Evolutionary conservation across 2,113 vertebrate species (phyloP).

Genomic region (Dascyllus trimaculatus): DNA sequence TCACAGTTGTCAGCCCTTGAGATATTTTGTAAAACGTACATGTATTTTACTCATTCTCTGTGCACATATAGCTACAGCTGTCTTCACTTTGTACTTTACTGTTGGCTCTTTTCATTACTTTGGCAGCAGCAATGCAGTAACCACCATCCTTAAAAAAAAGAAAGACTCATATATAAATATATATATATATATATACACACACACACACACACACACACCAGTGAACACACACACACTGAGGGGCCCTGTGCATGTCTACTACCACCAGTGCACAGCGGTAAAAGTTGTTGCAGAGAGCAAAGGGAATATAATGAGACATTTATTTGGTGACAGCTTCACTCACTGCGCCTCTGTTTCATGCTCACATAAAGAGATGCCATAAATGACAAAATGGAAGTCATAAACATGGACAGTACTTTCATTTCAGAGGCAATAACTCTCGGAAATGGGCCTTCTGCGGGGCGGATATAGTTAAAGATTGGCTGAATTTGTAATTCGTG

Average conservation of each 20-base stretch:
- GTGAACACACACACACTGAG: conserved; percentile 60
- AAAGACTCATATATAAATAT: not conserved
- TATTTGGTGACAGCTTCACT: conserved; percentile 74
- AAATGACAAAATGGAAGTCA: conserved; percentile 55
- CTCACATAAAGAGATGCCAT: conserved; percentile 45
- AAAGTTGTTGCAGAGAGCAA: conserved; percentile 53
- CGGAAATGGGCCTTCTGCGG: not conserved
- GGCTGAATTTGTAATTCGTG: not conserved
- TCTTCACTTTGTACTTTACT: conserved; percentile 74
- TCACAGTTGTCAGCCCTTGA: not conserved
- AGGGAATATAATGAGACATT: conserved; percentile 68
- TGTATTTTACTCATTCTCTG: conserved; percentile 1
- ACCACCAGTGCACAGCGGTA: conserved; percentile 30
- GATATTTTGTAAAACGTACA: conserved; percentile 37
- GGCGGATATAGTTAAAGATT: not conserved
- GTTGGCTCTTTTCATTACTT: conserved; percentile 67
- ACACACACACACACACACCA: conserved; percentile 49
- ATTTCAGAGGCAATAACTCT: conserved; percentile 44
- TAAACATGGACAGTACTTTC: conserved; percentile 49
- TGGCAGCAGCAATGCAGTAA: conserved; percentile 71
- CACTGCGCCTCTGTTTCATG: conserved; percentile 55
- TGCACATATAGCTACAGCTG: conserved; percentile 64
- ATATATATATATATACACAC: conserved; percentile 41
- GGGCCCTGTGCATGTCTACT: conserved; percentile 28
- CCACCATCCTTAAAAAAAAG: conserved; percentile 56